phyloP scores from a whole-genome alignment of 2,797 vertebrate species.

The Hozukius guyotensis region DNA sequence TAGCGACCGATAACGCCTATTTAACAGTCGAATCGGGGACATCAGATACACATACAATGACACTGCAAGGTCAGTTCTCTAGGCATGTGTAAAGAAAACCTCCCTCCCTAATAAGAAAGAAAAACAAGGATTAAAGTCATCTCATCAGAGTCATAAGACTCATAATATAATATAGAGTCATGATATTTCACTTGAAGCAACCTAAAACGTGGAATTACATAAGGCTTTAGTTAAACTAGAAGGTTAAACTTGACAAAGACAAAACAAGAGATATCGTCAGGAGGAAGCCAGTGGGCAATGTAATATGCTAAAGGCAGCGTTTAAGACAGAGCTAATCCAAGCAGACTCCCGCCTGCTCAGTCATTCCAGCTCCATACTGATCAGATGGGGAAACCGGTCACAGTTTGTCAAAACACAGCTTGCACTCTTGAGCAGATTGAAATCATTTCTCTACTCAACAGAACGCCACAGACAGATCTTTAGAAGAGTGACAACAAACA shows the following conservation, averaged over 20 bases:
- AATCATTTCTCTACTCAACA: constrained; percentile 60
- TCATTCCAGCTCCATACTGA: constrained; percentile 51
- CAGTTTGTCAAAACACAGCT: constrained; percentile 71
- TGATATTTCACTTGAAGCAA: constrained; percentile 40
- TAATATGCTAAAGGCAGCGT: constrained; percentile 52
- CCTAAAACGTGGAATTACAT: constrained; percentile 40
- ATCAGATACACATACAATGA: not conserved
- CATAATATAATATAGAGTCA: too few species aligned
- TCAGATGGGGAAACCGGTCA: constrained; percentile 55
- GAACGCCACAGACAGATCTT: constrained; percentile 48
- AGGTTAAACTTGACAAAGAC: constrained; percentile 36
- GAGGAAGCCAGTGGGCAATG: constrained; percentile 37
- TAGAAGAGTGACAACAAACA: constrained; percentile 59
- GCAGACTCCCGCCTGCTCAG: constrained; percentile 46
- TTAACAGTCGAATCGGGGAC: too few species aligned
- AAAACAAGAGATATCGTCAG: constrained; percentile 33
- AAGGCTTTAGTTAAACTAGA: constrained; percentile 40
- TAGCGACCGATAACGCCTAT: too few species aligned
- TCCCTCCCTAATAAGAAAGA: not conserved
- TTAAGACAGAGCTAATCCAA: constrained; percentile 60
- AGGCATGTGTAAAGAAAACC: not conserved
- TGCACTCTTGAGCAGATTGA: constrained; percentile 61
- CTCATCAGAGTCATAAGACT: constrained; percentile 4
- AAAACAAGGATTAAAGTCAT: constrained; percentile 41
- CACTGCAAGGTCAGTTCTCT: not conserved